Evolutionary conservation across 2,888 invertebrate genomes (phyloP).

Genomic region (Drosophila antonietae): DNA sequence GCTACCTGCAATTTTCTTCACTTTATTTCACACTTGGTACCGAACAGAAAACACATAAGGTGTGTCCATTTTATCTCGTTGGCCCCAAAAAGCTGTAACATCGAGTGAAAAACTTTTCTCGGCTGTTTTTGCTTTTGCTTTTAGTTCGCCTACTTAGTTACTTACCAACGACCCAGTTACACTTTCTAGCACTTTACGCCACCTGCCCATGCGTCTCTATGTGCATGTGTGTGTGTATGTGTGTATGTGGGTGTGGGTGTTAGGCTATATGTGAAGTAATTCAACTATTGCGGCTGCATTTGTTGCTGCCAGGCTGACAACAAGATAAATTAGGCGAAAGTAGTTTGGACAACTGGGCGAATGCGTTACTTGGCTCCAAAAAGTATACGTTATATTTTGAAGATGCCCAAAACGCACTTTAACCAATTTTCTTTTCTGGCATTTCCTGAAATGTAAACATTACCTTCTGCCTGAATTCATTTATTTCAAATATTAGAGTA

Average conservation of each 20-base stretch:
- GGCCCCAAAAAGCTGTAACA: constrained; percentile 50
- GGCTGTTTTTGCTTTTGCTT: constrained; percentile 53
- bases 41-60: constrained; percentile 61
- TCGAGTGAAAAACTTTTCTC: constrained; percentile 64
- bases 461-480: not conserved
- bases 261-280: constrained; percentile 36
- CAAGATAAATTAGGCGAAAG: constrained; percentile 73
- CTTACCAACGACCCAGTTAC: constrained; percentile 63
- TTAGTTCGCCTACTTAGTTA: constrained; percentile 58
- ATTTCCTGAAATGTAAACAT: not conserved
- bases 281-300: constrained; percentile 65
- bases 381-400: constrained; percentile 6
- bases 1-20: constrained; percentile 63
- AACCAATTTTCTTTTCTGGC: not conserved
- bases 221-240: not conserved
- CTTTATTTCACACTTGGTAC: constrained; percentile 72
- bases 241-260: constrained; percentile 9
- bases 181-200: constrained; percentile 53
- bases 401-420: not conserved
- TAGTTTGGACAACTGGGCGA: constrained; percentile 50
- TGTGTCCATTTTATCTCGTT: constrained; percentile 74
- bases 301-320: constrained; percentile 75
- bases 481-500: not conserved
- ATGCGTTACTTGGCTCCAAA: constrained; percentile 11
- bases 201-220: constrained; percentile 32